These are phyloP conservation scores for Drosophila malerkotliana DNA, from an alignment of 1,140 invertebrate species.

Conservation along the genomic window DNA sequence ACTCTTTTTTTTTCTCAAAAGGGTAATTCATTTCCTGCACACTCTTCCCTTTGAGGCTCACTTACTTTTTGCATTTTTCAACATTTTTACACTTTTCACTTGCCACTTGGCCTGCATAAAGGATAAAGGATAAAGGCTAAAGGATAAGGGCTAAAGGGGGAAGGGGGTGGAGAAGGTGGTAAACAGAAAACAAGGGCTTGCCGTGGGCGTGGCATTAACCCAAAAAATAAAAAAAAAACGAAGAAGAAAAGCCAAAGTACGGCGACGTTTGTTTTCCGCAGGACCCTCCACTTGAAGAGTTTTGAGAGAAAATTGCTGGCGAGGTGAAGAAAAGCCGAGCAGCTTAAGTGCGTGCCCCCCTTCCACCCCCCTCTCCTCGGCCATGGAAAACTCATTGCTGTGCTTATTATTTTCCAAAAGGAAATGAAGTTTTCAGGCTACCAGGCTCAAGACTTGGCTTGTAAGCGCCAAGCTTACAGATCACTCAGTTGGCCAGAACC, in stretches of 20 bases:
- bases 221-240: slow-evolving; percentile 41
- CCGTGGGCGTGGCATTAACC: slow-evolving; percentile 58
- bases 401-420: slow-evolving; percentile 37
- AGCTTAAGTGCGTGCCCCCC: slow-evolving; percentile 27
- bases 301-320: slow-evolving; percentile 29
- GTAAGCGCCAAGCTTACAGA: slow-evolving; percentile 15
- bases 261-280: slow-evolving; percentile 53
- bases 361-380: background rate
- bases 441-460: slow-evolving; percentile 4
- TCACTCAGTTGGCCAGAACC: background rate
- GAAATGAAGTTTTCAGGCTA: slow-evolving; percentile 13
- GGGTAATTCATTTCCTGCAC: slow-evolving; percentile 23
- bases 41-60: slow-evolving; percentile 1
- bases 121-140: slow-evolving; percentile 1
- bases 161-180: slow-evolving; percentile 7
- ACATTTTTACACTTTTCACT: slow-evolving; percentile 37
- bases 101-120: slow-evolving; percentile 41
- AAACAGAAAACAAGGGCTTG: slow-evolving; percentile 49
- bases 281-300: slow-evolving; percentile 30
- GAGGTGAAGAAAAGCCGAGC: slow-evolving; percentile 38
- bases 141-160: background rate
- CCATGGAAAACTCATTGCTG: slow-evolving; percentile 35
- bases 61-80: slow-evolving; percentile 46
- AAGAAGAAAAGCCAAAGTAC: slow-evolving; percentile 27
- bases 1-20: background rate